A percentile compares a stretch with the other conserved stretches of the same genome.
Evolutionary conservation across 2,888 invertebrate species (phyloP).

Genomic region (Barypeithes pellucidus): DNA sequence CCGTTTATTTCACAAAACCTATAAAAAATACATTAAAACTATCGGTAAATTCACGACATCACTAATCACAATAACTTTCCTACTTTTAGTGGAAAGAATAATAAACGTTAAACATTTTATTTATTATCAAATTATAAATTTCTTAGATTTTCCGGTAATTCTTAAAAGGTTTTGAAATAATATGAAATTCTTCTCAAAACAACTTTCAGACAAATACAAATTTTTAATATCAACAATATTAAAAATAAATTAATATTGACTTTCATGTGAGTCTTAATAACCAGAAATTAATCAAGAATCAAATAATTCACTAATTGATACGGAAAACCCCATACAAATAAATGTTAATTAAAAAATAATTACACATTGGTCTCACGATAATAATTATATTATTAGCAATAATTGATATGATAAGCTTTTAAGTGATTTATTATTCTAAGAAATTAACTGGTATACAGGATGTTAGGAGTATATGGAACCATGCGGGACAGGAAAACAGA

Average conservation of each 20-base stretch:
- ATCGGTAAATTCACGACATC: no score
- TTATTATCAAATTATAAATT: neutral
- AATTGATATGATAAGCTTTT: conserved; percentile 17
- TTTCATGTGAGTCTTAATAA: neutral
- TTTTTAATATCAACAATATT: conserved; percentile 8
- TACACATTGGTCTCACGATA: conserved; percentile 7
- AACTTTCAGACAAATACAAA: neutral
- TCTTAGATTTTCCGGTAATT: neutral
- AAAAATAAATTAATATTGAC: conserved; percentile 9
- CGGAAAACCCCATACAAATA: conserved; percentile 37
- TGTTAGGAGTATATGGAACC: neutral
- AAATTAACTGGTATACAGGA: conserved; percentile 1
- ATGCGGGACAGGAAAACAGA: no score
- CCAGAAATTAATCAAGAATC: conserved; percentile 21
- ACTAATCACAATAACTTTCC: no score
- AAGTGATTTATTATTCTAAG: conserved; percentile 11
- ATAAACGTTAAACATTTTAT: neutral
- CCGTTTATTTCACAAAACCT: no score
- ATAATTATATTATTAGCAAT: conserved; percentile 40
- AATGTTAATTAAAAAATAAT: conserved; percentile 46
- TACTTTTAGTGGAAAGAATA: neutral
- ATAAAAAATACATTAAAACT: no score
- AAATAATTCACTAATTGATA: conserved; percentile 45
- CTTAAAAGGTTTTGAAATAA: neutral
- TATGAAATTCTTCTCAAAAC: neutral